A percentile compares a stretch with the other conserved stretches of the same genome.
Evolutionary conservation across 2,888 invertebrate genomes (phyloP).

Genomic region (Lasioglossum oenotherae): DNA sequence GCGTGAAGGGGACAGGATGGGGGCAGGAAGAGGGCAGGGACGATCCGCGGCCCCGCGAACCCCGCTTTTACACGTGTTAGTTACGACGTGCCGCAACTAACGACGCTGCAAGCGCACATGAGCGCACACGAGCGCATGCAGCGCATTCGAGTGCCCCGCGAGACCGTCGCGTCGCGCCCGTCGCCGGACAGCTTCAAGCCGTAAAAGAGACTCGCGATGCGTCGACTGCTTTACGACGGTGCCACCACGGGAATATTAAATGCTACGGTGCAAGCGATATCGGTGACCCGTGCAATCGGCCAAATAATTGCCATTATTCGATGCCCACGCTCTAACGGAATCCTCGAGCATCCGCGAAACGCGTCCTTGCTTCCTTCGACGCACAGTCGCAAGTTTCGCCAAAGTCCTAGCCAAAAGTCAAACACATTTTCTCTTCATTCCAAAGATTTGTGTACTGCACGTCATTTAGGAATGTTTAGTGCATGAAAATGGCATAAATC

Average conservation of each 20-base stretch:
- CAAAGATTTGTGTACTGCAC: too few species aligned
- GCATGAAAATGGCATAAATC: too few species aligned
- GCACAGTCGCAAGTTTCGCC: background rate
- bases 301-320: slow-evolving; percentile 52
- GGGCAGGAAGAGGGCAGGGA: slow-evolving; percentile 27
- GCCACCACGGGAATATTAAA: slow-evolving; percentile 66
- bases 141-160: background rate
- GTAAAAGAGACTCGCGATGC: slow-evolving; percentile 40
- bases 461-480: too few species aligned
- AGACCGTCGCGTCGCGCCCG: background rate
- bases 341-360: background rate
- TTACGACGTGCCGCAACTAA: slow-evolving; percentile 71
- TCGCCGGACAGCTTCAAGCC: slow-evolving; percentile 18
- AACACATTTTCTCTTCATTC: background rate
- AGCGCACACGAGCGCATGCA: background rate
- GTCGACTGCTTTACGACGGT: slow-evolving; percentile 65
- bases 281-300: slow-evolving; percentile 52
- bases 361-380: background rate
- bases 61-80: slow-evolving; percentile 69
- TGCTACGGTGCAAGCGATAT: slow-evolving; percentile 60
- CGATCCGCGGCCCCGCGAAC: slow-evolving; percentile 57
- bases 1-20: slow-evolving; percentile 24
- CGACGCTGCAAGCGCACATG: slow-evolving; percentile 54
- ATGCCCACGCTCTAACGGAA: slow-evolving; percentile 38
- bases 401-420: background rate